Evolutionary conservation across 2,797 vertebrate species (phyloP).

Genomic region (Acanthis flammea): DNA sequence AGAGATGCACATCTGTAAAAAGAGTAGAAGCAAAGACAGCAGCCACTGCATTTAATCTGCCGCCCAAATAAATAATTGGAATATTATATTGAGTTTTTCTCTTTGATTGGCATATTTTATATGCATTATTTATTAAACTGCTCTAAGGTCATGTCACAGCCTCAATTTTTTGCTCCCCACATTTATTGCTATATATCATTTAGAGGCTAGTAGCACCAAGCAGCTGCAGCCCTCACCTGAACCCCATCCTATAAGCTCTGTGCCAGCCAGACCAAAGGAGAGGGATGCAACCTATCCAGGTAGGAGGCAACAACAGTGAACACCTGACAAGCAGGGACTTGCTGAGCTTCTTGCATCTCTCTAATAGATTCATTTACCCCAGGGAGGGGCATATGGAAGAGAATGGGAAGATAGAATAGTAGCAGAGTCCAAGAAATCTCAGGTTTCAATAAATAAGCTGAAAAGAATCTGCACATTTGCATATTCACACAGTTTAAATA

Average conservation of each 20-base stretch:
- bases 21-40: neutral
- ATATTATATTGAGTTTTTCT: neutral
- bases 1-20: neutral
- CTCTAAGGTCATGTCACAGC: neutral
- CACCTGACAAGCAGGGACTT: accelerated
- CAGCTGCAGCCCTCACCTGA: neutral
- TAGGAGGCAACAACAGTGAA: accelerated
- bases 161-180: neutral
- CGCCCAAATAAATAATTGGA: neutral
- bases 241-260: neutral
- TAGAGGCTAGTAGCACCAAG: neutral
- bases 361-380: neutral
- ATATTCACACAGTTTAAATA: neutral
- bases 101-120: neutral
- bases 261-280: neutral
- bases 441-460: neutral
- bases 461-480: neutral
- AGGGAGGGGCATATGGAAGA: neutral
- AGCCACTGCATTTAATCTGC: neutral
- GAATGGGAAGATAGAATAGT: neutral
- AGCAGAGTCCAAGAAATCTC: neutral
- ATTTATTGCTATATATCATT: neutral
- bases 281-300: neutral
- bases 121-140: slow-evolving; percentile 41
- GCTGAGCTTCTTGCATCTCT: neutral